Base-by-base conservation (phyloP, 1,140 invertebrate species). In the Maconellicoccus hirsutus region DNA sequence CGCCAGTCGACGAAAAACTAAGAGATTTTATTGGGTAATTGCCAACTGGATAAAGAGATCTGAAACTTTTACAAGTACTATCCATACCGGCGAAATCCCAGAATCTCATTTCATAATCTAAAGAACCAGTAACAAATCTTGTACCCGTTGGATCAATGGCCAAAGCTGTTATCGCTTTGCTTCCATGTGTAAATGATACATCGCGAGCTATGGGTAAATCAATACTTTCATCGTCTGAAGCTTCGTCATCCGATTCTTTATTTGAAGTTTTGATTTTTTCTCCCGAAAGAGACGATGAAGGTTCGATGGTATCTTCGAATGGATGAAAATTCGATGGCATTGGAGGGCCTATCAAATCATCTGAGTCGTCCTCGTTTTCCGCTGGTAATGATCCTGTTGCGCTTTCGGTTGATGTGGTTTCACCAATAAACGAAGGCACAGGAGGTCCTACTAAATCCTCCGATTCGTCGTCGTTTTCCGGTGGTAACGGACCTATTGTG, bases 1-100 rank as follows among this genome's bases (percentile, higher is more conserved):
- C 98, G 0, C 96, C 96, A 0, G 94, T 98, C 0, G 85, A 86
- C 0, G 93, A 97, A 79, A 97, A 99, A 73, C 96, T 89, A 0
- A 99, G 77, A 70, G 86, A 85, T 76, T 89, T 90, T 38, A 99
- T 96, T 0, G 93, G 93, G 81, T 99, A 93, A 77, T 94, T 93
- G 79, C 98, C 96, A 80, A 93, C 96, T 0, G 96, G 96, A 74
- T 90, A 87, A 7, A 98, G 80, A 0, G 89, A 91, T n/a, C 96
- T 84, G 78, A 98, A 98, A 74, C 92, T 92, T 70, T 90, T 85
- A 80, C 97, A 84, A 0, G 89, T 87, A 0, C 89, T 85, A 79
- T 98, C 95, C 94, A 99, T 98, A 8, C 96, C 96, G 71, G 93
- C 90, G 84, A 98, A 99, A 81, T 99, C 96, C 93, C 94, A 99